Evolutionary conservation across 2,113 vertebrate species (phyloP).

Genomic region (Otis tarda): DNA sequence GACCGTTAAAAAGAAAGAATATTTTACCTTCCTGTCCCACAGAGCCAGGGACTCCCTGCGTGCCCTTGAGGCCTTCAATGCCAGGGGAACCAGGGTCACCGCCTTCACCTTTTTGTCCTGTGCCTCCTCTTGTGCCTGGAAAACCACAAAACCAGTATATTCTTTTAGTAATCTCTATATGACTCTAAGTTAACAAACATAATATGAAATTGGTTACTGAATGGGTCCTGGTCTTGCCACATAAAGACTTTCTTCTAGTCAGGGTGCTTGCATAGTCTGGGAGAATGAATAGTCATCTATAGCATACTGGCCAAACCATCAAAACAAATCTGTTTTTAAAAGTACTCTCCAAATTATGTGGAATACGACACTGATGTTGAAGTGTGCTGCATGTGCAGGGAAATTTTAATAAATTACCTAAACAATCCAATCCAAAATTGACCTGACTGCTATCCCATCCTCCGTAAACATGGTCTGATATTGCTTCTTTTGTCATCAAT

Average conservation of each 20-base stretch:
- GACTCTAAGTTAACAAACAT: neutral
- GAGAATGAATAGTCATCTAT: neutral
- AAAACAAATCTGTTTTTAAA: neutral
- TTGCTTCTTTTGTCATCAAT: neutral
- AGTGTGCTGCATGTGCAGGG: neutral
- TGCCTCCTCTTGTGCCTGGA: constrained; percentile 70
- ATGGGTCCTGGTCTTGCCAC: neutral
- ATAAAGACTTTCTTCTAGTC: neutral
- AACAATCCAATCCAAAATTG: neutral
- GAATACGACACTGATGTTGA: neutral
- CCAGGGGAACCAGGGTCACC: constrained; percentile 85
- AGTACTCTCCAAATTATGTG: neutral
- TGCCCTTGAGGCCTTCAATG: constrained; percentile 81
- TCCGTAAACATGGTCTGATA: neutral
- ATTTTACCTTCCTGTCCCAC: constrained; percentile 78
- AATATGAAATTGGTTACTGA: neutral
- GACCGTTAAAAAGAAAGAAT: neutral
- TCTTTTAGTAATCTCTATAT: neutral
- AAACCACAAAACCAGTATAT: neutral
- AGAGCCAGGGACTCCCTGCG: constrained; percentile 76
- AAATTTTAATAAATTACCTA: neutral
- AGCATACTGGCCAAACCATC: neutral
- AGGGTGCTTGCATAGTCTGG: neutral
- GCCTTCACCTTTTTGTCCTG: constrained; percentile 70
- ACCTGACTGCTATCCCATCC: neutral